Evolutionary conservation across 2,113 vertebrate species (phyloP).

Genomic region (Arvicanthis niloticus): DNA sequence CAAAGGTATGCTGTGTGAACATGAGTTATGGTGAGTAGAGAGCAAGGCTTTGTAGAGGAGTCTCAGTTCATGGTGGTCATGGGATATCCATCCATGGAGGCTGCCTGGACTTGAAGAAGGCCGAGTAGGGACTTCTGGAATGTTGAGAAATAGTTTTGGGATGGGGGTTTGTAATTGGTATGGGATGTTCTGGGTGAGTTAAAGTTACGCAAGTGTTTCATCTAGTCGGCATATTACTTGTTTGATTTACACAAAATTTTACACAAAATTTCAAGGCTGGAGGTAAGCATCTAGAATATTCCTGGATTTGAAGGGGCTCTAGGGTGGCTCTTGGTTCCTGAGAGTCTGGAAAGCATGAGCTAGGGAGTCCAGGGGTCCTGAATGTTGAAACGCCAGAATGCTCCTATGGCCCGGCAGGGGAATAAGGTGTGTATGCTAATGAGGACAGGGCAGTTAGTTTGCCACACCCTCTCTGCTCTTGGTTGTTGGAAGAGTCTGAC

Average conservation of each 20-base stretch:
- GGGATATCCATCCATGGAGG: background rate
- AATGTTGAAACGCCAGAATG: background rate
- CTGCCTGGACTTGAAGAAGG: background rate
- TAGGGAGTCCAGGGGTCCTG: conserved; percentile 2
- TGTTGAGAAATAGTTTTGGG: conserved; percentile 53
- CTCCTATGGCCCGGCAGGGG: conserved; percentile 57
- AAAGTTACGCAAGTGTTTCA: conserved; percentile 50
- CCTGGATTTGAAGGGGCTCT: conserved; percentile 26
- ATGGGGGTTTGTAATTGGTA: background rate
- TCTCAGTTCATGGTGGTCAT: background rate
- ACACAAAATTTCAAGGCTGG: background rate
- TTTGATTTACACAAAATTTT: conserved; percentile 40
- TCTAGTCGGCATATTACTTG: conserved; percentile 15
- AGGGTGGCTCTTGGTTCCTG: background rate
- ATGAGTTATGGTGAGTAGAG: background rate
- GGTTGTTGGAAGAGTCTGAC: conserved; percentile 89
- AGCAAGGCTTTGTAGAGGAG: background rate
- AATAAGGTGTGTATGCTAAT: conserved; percentile 37
- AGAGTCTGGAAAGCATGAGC: conserved; percentile 23
- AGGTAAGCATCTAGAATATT: conserved; percentile 32
- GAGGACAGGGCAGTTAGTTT: conserved; percentile 34
- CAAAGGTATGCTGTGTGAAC: background rate
- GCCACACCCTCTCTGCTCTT: conserved; percentile 57
- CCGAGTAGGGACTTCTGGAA: background rate
- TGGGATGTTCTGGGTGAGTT: conserved; percentile 31